Evolutionary conservation across 2,113 vertebrate genomes (phyloP), one percentile per base, ranked within the genome.

Genomic region (Blennius ocellaris): DNA sequence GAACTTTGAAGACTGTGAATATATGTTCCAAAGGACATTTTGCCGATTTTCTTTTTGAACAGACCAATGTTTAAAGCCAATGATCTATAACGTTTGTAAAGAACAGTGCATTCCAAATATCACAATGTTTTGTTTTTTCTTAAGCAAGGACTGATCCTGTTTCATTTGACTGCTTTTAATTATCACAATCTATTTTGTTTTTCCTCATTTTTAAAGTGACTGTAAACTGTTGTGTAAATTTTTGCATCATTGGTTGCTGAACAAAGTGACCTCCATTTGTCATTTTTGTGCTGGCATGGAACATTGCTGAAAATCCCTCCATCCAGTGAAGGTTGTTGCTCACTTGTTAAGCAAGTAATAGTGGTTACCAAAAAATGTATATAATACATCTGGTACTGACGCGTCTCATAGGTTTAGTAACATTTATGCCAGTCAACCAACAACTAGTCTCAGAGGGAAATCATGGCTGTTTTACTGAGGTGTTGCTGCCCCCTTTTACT

Each of bases 1-100:
- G 96, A 97, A 96, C 96, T 96, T 95, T 88, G 96, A 96, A 97
- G 96, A 97, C 96, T 96, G 96, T 96, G 97, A 97, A 95, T 93
- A 89, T 95, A 92, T 95, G 95, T 96, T 95, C 95, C 94, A 94
- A 94, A 94, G 93, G 93, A 94, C 93, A 94, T 94, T 94, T 94
- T 89, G 91, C 87, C 62, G 84, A 89, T 88, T 91, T 90, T 93
- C 51, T 90, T 92, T 94, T 92, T 90, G 72, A 92, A 93, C 92
- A 92, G 90, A 93, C 94, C 94, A 92, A 91, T 91, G 94, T 95
- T 83, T 92, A 92, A 94, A 94, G 95, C 95, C 94, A 73, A 94
- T 94, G 91, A 90, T 94, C 89, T 68, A 91, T 95, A 92, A 94
- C 82, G 85, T 89, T 94, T 94, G 93, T 90, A 94, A 96, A 95